Evolutionary conservation across 2,113 vertebrate genomes (phyloP), one percentile per base, ranked within the genome.

Genomic region (Callorhinus ursinus): DNA sequence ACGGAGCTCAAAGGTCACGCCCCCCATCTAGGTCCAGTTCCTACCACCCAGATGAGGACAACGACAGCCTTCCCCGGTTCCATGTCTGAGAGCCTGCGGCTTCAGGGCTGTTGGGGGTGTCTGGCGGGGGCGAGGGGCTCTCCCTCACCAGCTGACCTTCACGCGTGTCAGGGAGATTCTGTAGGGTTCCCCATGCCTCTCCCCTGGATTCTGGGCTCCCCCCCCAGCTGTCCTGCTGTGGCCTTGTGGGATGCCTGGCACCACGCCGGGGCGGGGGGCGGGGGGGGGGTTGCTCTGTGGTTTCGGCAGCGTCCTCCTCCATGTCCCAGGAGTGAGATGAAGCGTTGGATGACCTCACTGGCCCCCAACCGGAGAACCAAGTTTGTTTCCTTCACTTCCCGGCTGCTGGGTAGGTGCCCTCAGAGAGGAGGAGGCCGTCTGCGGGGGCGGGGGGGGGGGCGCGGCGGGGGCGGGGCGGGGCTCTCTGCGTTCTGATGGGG

Each of bases 341-440:
- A 99, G 81, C 99, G 99, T 21, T 99, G 99, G 99, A 99, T 99
- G 98, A 99, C 99, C 79, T 99, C 99, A 0, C 98, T 99, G 82
- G 99, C 99, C 88, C 99, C 99, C 0, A 99, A 99, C 96, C 99
- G 99, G 5, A 99, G 99, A 94, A 99, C 99, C 31, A 99, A 99
- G 65, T 99, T 99, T 2, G 99, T 99, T 96, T 99, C 99, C 2
- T 99, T 99, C 90, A 99, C 99, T 0, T 98, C 99, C 53, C 98
- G 99, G 81, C 99, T 99, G 74, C 96, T 99, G 97, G 99, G 99
- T 99, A 98, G 99, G 99, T 96, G 19, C 2, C 42, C 7, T 0
- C 53, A 19, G n/a, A 7, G 65, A 31, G 33, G 19, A 19, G 5
- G 22, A 22, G 5, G 16, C 24, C 61, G 7, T 26, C 53, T 1